Percentiles rank a stretch among this genome's conserved stretches.
Conservation (phyloP, 2,888 invertebrate species). For the Pterostichus niger region DNA sequence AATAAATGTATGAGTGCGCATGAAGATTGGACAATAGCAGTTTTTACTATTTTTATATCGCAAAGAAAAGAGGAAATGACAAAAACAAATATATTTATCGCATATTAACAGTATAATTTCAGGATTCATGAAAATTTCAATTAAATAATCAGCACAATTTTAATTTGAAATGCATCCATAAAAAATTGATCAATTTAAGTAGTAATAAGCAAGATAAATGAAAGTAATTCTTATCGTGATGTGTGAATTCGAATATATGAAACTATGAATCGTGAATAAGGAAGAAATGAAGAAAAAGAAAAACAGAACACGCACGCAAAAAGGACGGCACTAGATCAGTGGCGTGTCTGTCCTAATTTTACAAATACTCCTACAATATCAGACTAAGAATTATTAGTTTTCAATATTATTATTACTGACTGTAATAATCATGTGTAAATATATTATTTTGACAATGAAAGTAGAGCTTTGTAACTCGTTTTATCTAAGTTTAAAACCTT, state of each 20-base stretch:
- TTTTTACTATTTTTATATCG: too few species aligned
- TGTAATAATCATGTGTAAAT: too few species aligned
- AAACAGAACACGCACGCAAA: neutral
- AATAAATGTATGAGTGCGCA: too few species aligned
- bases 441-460: too few species aligned
- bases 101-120: too few species aligned
- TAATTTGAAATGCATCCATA: neutral
- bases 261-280: slow-evolving; percentile 46
- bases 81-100: too few species aligned
- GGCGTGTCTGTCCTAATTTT: slow-evolving; percentile 1
- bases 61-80: too few species aligned
- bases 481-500: neutral
- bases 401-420: too few species aligned
- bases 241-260: slow-evolving; percentile 37
- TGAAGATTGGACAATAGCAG: too few species aligned
- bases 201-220: slow-evolving; percentile 33
- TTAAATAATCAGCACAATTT: neutral
- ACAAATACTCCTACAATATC: neutral
- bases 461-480: neutral
- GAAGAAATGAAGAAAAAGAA: slow-evolving; percentile 44
- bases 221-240: neutral
- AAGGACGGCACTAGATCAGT: slow-evolving; percentile 27
- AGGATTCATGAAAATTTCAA: too few species aligned
- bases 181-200: too few species aligned
- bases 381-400: too few species aligned